phyloP scores from a whole-genome alignment of 2,888 invertebrate species.

The Diplolepis rosae region DNA sequence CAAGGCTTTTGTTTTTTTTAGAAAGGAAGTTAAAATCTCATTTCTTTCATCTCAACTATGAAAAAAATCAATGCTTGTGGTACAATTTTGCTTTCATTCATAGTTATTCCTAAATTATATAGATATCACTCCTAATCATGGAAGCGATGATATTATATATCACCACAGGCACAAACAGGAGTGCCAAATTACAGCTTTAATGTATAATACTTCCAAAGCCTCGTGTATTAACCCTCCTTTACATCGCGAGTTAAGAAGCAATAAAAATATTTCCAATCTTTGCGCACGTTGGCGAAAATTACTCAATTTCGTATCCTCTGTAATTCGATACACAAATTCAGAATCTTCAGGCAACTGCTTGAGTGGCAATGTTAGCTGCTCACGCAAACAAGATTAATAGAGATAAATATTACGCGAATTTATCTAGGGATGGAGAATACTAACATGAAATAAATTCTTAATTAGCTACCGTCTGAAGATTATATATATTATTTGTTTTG shows the following conservation, averaged over 20 bases:
- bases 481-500: no score
- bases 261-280: neutral
- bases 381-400: neutral
- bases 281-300: neutral
- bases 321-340: neutral
- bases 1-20: no score
- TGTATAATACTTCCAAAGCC: neutral
- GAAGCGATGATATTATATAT: neutral
- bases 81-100: no score
- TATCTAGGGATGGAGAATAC: neutral
- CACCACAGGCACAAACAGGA: neutral
- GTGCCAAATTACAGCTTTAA: neutral
- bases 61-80: no score
- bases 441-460: neutral
- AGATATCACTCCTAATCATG: no score
- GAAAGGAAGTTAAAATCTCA: no score
- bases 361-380: neutral
- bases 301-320: conserved; percentile 10
- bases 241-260: neutral
- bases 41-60: no score
- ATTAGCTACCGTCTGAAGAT: neutral
- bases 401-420: neutral
- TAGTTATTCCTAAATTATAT: no score
- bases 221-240: neutral
- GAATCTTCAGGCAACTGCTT: neutral